These are phyloP conservation scores for Drosophila algonquin DNA, from an alignment of 2,888 invertebrate genomes.

Conservation along the genomic window DNA sequence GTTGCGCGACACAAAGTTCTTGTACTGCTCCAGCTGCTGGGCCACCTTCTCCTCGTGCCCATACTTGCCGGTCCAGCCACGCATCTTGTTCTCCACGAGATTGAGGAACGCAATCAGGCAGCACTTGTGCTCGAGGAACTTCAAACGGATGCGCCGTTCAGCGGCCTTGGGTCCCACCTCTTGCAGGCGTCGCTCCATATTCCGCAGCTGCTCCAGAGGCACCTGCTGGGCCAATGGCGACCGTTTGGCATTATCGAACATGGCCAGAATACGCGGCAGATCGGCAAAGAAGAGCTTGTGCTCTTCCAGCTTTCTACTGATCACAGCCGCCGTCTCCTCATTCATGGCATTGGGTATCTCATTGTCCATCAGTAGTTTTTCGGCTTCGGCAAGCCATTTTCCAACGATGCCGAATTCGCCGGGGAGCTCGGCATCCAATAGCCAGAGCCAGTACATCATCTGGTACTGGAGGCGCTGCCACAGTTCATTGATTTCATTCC, in stretches of 20 bases:
- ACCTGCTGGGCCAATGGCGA: constrained; percentile 90
- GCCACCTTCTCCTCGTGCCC: constrained; percentile 92
- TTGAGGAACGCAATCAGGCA: constrained; percentile 96
- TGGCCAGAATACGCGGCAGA: constrained; percentile 89
- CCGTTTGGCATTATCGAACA: constrained; percentile 90
- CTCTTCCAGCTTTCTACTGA: constrained; percentile 94
- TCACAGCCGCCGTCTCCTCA: constrained; percentile 94
- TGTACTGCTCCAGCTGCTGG: constrained; percentile 93
- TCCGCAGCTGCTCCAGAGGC: constrained; percentile 91
- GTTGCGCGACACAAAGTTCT: constrained; percentile 95
- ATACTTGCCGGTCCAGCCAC: constrained; percentile 95
- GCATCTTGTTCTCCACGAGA: constrained; percentile 94
- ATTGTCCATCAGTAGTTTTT: constrained; percentile 90
- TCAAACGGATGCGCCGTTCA: constrained; percentile 92
- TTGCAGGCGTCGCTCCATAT: constrained; percentile 91
- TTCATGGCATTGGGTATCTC: constrained; percentile 93
- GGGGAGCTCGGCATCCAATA: constrained; percentile 92
- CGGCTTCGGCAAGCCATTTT: constrained; percentile 95
- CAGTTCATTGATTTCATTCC: constrained; percentile 91
- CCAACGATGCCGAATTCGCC: constrained; percentile 94
- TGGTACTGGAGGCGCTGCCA: constrained; percentile 93
- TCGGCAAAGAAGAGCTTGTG: constrained; percentile 95
- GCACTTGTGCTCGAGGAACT: constrained; percentile 96
- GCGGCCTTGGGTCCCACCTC: constrained; percentile 90
- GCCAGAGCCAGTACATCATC: constrained; percentile 94